Percentiles rank a stretch among this genome's conserved stretches.
phyloP scores from a whole-genome alignment of 2,113 vertebrate species.

The Beaufortia kweichowensis region DNA sequence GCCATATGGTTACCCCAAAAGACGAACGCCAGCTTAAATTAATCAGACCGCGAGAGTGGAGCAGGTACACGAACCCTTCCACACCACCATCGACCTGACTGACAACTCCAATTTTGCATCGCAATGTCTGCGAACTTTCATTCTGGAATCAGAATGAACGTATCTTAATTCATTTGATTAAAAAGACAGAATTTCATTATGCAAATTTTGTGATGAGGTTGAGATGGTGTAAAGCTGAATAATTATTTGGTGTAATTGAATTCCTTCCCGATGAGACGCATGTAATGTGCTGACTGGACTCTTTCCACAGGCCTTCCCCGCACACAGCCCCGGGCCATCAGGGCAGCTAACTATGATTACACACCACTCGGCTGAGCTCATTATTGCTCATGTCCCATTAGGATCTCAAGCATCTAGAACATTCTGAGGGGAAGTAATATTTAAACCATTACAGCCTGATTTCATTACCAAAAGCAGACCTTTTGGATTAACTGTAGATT shows the following conservation, averaged over 20 bases:
- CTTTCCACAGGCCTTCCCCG: constrained; percentile 66
- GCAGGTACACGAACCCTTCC: neutral
- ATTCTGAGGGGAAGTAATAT: constrained; percentile 28
- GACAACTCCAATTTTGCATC: neutral
- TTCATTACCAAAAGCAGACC: constrained; percentile 8
- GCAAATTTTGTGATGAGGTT: constrained; percentile 47
- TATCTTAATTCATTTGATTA: constrained; percentile 49
- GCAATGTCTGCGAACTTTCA: neutral
- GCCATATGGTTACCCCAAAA: neutral
- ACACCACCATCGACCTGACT: neutral
- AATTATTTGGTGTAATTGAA: constrained; percentile 56
- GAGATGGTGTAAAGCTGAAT: constrained; percentile 49
- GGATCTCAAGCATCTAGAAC: constrained; percentile 43
- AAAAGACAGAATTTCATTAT: constrained; percentile 56
- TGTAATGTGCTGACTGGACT: constrained; percentile 66
- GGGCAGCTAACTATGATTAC: constrained; percentile 50
- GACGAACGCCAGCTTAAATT: constrained; percentile 23
- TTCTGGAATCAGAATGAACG: constrained; percentile 37
- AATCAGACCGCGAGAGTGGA: constrained; percentile 32
- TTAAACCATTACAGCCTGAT: constrained; percentile 36
- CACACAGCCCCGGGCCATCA: constrained; percentile 61
- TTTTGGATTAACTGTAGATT: neutral
- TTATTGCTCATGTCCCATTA: constrained; percentile 35
- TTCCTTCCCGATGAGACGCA: constrained; percentile 51
- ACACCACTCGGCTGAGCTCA: constrained; percentile 6